Evolutionary conservation across 2,113 vertebrate genomes (phyloP), one percentile per base, ranked within the genome.

Genomic region (Petroica traversi): DNA sequence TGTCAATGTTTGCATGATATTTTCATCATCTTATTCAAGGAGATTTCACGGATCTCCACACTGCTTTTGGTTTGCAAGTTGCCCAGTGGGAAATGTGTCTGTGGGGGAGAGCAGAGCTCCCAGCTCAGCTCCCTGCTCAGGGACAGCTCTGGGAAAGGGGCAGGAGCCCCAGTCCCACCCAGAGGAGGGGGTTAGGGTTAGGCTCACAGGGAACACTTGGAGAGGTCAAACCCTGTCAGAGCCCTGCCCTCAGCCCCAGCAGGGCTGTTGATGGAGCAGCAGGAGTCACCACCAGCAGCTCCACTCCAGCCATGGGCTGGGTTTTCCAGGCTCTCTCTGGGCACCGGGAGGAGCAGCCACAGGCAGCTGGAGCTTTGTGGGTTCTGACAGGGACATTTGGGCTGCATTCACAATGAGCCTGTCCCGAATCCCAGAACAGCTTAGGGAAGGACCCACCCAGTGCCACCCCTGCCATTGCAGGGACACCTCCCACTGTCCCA

Each of bases 221-320:
- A 40, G 33, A 5, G 46, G 7, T 1, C 8, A n/a, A 24, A 67
- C 15, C 11, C 31, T 22, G 20, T 4, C 0, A 2, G 43, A 11
- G 22, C 26, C 31, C 46, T 12, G 22, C 26, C 31, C 46, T n/a
- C 10, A 1, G 40, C 36, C n/a, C n/a, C 25, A 19, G 48, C 26
- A 7, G 11, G 9, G 52, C 82, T 89, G 73, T 48, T 61, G 36
- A 0, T 6, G 5, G 25, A 24, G 33, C 9, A 10, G 25, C 55
- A 20, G 26, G 57, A 5, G 6, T 5, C 38, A 0, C 54, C 5
- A 0, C 0, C 5, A 8, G 19, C 28, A 28, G 33, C 75, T 36
- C 7, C 9, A 0, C 11, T 4, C 75, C 64, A 2, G 11, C 7
- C 15, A 2, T 0, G 57, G 4, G 14, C 8, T 40, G 69, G 13